Evolutionary conservation across 2,888 invertebrate genomes (phyloP).

Genomic region (Mesorhabditis spiculigera): DNA sequence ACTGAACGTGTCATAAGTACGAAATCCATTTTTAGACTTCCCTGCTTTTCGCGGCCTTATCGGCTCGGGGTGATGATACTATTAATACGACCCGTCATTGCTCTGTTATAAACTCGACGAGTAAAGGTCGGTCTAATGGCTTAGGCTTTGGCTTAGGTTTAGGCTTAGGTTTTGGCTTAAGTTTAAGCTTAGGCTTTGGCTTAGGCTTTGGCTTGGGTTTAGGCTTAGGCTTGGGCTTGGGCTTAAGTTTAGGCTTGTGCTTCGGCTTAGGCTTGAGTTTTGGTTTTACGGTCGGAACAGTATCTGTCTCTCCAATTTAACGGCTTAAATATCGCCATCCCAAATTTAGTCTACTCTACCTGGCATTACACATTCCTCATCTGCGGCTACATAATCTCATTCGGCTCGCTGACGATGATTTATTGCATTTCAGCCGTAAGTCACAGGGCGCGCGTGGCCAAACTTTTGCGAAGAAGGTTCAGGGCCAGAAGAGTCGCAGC

Average conservation of each 20-base stretch:
- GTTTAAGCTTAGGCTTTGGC: too few relatives aligned
- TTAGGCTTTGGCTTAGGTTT: too few relatives aligned
- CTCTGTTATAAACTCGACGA: background rate
- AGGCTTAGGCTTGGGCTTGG: too few relatives aligned
- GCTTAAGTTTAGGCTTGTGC: too few relatives aligned
- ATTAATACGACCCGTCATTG: slow-evolving; percentile 1
- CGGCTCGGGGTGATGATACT: background rate
- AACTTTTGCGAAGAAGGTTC: too few relatives aligned
- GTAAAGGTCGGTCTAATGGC: background rate
- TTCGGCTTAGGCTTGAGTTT: too few relatives aligned
- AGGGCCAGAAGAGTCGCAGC: background rate
- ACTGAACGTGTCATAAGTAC: background rate
- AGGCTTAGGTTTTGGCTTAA: too few relatives aligned
- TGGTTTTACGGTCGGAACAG: too few relatives aligned
- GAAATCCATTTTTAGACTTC: background rate
- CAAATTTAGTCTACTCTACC: background rate
- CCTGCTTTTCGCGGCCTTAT: background rate
- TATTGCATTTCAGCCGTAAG: background rate
- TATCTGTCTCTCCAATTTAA: too few relatives aligned
- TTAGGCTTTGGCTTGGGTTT: too few relatives aligned
- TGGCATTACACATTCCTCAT: background rate
- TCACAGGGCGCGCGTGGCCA: background rate
- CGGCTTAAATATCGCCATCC: too few relatives aligned
- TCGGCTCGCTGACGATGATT: background rate
- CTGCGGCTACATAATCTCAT: background rate